Evolutionary conservation across 2,888 invertebrate genomes (phyloP).

Genomic region (Augochlorella aurata): DNA sequence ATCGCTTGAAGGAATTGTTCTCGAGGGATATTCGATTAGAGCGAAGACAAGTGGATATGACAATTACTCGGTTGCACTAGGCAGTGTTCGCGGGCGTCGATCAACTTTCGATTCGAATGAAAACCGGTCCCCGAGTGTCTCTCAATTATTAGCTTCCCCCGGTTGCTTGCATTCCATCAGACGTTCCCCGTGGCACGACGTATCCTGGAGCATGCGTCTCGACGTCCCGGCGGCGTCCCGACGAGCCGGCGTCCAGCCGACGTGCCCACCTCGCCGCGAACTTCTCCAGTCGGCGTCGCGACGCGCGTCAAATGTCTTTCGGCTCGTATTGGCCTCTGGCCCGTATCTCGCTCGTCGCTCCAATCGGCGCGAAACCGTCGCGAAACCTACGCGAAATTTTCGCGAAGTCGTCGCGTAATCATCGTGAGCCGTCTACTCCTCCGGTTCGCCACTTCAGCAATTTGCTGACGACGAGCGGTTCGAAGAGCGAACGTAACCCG

Average conservation of each 20-base stretch:
- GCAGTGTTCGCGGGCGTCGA: constrained; percentile 28
- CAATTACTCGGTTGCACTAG: constrained; percentile 11
- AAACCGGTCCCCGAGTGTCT: constrained; percentile 18
- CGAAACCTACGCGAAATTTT: neutral
- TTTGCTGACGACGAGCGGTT: neutral
- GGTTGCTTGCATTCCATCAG: constrained; percentile 15
- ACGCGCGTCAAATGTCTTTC: constrained; percentile 69
- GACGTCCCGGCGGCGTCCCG: constrained; percentile 45
- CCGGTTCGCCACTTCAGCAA: neutral
- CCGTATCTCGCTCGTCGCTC: neutral
- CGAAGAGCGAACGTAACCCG: neutral
- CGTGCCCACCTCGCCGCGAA: constrained; percentile 50
- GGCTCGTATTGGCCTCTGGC: constrained; percentile 28
- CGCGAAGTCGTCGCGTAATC: neutral
- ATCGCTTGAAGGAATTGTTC: neutral
- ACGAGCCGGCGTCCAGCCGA: constrained; percentile 40
- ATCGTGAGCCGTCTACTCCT: neutral
- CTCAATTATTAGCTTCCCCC: constrained; percentile 14
- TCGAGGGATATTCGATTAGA: neutral
- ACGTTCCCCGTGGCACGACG: constrained; percentile 6
- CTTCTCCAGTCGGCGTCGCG: constrained; percentile 74
- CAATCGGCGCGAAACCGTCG: neutral
- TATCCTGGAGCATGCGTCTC: constrained; percentile 60
- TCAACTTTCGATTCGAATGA: constrained; percentile 11
- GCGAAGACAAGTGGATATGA: neutral